Evolutionary conservation across 2,888 invertebrate genomes (phyloP).

Genomic region (Sicus ferrugineus): DNA sequence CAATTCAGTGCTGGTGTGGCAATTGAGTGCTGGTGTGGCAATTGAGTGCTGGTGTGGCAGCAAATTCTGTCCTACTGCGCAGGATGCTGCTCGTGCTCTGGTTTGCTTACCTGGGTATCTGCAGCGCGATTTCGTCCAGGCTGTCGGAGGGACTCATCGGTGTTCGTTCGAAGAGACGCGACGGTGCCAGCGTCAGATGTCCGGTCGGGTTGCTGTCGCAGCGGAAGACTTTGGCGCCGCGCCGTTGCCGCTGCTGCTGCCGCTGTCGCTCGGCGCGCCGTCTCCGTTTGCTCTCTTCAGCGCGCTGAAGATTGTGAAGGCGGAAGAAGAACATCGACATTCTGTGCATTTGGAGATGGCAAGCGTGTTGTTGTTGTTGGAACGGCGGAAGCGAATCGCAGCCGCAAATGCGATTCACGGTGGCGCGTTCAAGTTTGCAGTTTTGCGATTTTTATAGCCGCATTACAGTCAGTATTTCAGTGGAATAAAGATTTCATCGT

Average conservation of each 20-base stretch:
- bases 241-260: slow-evolving; percentile 63
- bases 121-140: slow-evolving; percentile 89
- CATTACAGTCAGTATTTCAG: too few relatives aligned
- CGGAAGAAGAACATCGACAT: slow-evolving; percentile 97
- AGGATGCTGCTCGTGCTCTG: too few relatives aligned
- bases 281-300: slow-evolving; percentile 79
- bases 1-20: too few relatives aligned
- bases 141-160: slow-evolving; percentile 87
- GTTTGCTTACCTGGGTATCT: slow-evolving; percentile 88
- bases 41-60: too few relatives aligned
- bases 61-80: too few relatives aligned
- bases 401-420: too few relatives aligned
- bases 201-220: slow-evolving; percentile 66
- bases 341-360: slow-evolving; percentile 64
- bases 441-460: slow-evolving; percentile 13
- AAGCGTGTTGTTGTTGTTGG: too few relatives aligned
- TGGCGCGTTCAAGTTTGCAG: slow-evolving; percentile 11
- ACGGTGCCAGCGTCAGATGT: slow-evolving; percentile 75
- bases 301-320: slow-evolving; percentile 87
- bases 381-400: too few relatives aligned
- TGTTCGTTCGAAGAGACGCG: slow-evolving; percentile 83
- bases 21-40: too few relatives aligned
- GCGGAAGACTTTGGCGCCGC: slow-evolving; percentile 69
- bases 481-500: too few relatives aligned
- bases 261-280: slow-evolving; percentile 67